Conservation (phyloP, 2,888 invertebrate species). For the Myopa tessellatipennis region DNA sequence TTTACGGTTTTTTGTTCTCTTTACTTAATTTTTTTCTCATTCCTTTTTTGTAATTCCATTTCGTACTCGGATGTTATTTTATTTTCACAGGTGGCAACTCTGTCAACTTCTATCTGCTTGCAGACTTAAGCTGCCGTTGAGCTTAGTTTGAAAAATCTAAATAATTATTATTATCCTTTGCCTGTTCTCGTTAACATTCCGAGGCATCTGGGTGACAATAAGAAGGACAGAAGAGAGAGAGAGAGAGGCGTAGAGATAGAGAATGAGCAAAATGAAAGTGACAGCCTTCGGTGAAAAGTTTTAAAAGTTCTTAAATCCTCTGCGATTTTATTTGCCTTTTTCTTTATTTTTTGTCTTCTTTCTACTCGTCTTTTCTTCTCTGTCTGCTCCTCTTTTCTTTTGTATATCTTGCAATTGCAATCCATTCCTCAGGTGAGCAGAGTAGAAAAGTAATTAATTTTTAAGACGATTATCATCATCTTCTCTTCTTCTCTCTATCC, state of each 20-base stretch:
- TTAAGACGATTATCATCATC: constrained; percentile 44
- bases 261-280: neutral
- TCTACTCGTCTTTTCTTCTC: neutral
- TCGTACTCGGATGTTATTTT: neutral
- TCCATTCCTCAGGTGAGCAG: constrained; percentile 17
- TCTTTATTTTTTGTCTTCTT: neutral
- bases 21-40: neutral
- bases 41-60: neutral
- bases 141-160: neutral
- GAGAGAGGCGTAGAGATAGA: neutral
- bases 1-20: neutral
- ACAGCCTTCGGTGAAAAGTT: neutral
- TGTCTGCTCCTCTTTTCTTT: neutral
- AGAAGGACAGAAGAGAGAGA: neutral
- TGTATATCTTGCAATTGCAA: neutral
- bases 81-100: neutral
- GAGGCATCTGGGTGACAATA: neutral
- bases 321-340: no score
- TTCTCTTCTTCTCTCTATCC: neutral
- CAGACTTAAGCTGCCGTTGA: neutral
- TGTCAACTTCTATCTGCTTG: neutral
- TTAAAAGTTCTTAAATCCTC: constrained; percentile 10
- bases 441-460: constrained; percentile 47
- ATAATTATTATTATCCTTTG: neutral
- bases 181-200: neutral